Evolutionary conservation across 2,888 invertebrate species (phyloP).

Genomic region (Lithophane semibrunnea): DNA sequence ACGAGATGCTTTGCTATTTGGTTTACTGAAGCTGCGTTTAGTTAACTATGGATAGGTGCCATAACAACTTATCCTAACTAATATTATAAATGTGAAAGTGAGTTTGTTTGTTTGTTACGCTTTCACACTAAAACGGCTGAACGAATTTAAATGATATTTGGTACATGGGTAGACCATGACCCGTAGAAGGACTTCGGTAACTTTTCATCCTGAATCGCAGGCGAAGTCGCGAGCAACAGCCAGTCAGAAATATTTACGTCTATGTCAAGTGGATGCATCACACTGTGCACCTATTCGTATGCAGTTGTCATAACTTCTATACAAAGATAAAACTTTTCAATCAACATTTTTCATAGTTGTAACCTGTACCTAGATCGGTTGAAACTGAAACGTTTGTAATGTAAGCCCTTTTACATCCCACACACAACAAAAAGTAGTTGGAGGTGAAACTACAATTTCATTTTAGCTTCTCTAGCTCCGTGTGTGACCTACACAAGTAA

Average conservation of each 20-base stretch:
- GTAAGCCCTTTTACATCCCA: slow-evolving; percentile 9
- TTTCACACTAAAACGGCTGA: too few species aligned
- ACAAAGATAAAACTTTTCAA: neutral
- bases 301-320: neutral
- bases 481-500: slow-evolving; percentile 41
- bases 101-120: too few species aligned
- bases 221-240: too few species aligned
- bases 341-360: slow-evolving; percentile 1
- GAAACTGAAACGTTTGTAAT: slow-evolving; percentile 2
- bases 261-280: neutral
- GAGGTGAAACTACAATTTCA: slow-evolving; percentile 19
- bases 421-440: slow-evolving; percentile 10
- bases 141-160: too few species aligned
- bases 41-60: neutral
- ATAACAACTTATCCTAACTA: neutral
- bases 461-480: slow-evolving; percentile 16
- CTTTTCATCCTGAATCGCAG: too few species aligned
- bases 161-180: too few species aligned
- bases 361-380: neutral
- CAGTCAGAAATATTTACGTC: neutral
- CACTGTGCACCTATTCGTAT: neutral
- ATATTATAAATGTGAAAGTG: neutral
- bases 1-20: neutral
- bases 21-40: neutral
- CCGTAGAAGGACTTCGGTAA: too few species aligned